Percentiles rank a stretch among this genome's conserved stretches.
These are phyloP conservation scores for Junonia oenone DNA, from an alignment of 2,888 invertebrate species.

Conservation along the genomic window DNA sequence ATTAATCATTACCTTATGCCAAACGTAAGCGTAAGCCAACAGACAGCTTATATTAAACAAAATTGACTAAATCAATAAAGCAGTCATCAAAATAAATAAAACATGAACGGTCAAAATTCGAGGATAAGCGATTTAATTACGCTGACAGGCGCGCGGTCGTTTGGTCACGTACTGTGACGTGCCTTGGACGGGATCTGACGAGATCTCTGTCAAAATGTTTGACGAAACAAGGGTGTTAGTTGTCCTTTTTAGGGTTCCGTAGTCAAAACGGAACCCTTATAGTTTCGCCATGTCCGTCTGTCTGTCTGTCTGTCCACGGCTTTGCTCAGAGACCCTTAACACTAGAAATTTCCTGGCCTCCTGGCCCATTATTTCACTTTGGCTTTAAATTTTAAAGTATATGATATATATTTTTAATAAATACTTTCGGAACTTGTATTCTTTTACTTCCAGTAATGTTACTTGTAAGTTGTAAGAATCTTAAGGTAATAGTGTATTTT, in stretches of 20 bases:
- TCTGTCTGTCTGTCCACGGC: too few relatives aligned
- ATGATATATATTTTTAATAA: too few relatives aligned
- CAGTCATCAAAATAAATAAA: not conserved
- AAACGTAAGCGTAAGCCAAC: not conserved
- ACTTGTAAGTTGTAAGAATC: too few relatives aligned
- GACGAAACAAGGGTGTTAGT: not conserved
- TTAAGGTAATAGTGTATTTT: too few relatives aligned
- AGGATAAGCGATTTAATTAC: slow-evolving; percentile 22
- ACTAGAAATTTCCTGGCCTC: too few relatives aligned
- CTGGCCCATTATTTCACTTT: too few relatives aligned
- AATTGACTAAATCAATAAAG: not conserved
- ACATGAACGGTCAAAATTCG: slow-evolving; percentile 11
- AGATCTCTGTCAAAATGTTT: slow-evolving; percentile 5
- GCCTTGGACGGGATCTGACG: slow-evolving; percentile 10
- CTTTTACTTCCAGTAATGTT: too few relatives aligned
- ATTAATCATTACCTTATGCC: too few relatives aligned
- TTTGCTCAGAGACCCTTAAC: too few relatives aligned
- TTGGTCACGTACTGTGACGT: slow-evolving; percentile 14
- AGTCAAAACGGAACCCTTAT: not conserved
- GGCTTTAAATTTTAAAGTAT: too few relatives aligned
- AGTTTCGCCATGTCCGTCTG: too few relatives aligned
- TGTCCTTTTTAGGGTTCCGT: not conserved
- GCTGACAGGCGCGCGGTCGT: slow-evolving; percentile 14
- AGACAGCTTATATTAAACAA: not conserved
- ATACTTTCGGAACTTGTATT: too few relatives aligned